A percentile compares a stretch with the other conserved stretches of the same genome.
Conservation (phyloP, 1,140 invertebrate species). For the Hyles euphorbiae region DNA sequence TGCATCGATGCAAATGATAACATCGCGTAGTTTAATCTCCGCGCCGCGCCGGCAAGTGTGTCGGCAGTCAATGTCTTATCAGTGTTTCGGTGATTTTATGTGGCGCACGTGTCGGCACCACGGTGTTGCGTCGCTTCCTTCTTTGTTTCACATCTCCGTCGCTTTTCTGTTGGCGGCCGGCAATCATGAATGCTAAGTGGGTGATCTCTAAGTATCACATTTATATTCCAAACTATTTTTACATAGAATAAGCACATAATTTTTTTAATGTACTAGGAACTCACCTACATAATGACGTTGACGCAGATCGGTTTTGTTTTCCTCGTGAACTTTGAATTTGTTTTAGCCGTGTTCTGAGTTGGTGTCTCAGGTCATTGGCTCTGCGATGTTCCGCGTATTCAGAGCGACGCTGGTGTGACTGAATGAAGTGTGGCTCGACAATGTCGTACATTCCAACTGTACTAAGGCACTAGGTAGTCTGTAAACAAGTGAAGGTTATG, state of each 20-base stretch:
- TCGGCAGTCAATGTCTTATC: slow-evolving; percentile 2
- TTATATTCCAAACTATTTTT: slow-evolving; percentile 17
- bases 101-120: slow-evolving; percentile 7
- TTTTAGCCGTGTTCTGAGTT: slow-evolving; percentile 11
- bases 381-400: slow-evolving; percentile 8
- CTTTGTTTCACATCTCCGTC: slow-evolving; percentile 16
- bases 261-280: slow-evolving; percentile 2
- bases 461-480: slow-evolving; percentile 40
- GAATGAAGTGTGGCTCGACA: too few species aligned
- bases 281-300: neutral
- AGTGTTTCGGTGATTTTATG: slow-evolving; percentile 7
- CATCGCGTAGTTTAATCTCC: too few species aligned
- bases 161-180: neutral
- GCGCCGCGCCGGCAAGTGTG: neutral
- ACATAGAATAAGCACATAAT: neutral
- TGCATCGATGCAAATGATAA: too few species aligned
- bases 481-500: slow-evolving; percentile 42
- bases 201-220: slow-evolving; percentile 11
- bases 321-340: slow-evolving; percentile 34
- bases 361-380: slow-evolving; percentile 31
- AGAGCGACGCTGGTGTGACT: slow-evolving; percentile 14
- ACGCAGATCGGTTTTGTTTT: slow-evolving; percentile 15
- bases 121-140: slow-evolving; percentile 12
- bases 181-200: slow-evolving; percentile 18
- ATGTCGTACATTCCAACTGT: slow-evolving; percentile 14